Evolutionary conservation across 2,113 vertebrate species (phyloP), one percentile per base, ranked within the genome.

Genomic region (Neotoma lepida): DNA sequence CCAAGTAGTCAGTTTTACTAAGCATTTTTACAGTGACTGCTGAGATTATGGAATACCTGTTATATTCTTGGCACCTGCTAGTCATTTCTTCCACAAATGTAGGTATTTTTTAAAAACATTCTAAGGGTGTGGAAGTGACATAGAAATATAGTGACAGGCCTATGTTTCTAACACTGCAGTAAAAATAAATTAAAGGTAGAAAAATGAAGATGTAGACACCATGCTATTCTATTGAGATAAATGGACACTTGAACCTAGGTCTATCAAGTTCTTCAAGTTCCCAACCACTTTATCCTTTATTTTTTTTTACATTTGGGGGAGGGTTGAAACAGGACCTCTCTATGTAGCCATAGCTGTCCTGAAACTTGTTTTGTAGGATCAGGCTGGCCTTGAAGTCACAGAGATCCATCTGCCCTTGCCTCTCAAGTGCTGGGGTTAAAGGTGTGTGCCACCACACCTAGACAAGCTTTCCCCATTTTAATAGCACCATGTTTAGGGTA

Each of bases 11-110:
- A 78, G 44, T 89, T n/a, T 92, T 49, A 26, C 39, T 41, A 51
- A 97, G 33, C 41, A 68, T 86, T 84, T 92, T 66, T 87, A 14
- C 71, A 84, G 54, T 39, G 56, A 86, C 24, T 46, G 51, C 61
- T 90, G 81, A 82, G 33, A 78, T 87, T 80, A 76, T 74, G 56
- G 20, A 86, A n/a, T 64, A 61, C n/a, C 63, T 86, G 6, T n/a
- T 30, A 51, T 12, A 13, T 73, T 8, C 39, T 93, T 68, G 66
- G n/a, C n/a, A 91, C 5, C 61, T 56, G 28, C 51, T 78, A 6
- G 35, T 15, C 7, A 89, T 76, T 73, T 24, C 35, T 95, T 86
- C 73, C 2, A 30, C 18, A 85, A 54, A 85, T 44, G 51, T 30
- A 30, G 92, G 35, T n/a, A 39, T 54, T 30, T 44, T 63, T 46